Evolutionary conservation across 2,888 invertebrate species (phyloP).

Genomic region (Megamerina dolium): DNA sequence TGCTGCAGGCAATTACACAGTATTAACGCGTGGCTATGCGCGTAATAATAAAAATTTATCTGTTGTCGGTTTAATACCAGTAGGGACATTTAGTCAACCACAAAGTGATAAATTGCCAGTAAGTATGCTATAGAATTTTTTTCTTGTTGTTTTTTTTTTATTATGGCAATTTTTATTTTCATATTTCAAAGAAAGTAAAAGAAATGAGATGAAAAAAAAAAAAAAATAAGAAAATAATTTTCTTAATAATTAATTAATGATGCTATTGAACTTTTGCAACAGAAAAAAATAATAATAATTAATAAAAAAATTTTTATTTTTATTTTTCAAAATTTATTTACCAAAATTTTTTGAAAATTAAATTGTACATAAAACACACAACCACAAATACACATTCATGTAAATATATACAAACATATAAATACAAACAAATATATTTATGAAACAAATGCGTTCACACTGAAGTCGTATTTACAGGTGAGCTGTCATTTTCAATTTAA

Average conservation of each 20-base stretch:
- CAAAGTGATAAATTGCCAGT: conserved; percentile 66
- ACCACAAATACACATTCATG: neutral
- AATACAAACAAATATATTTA: neutral
- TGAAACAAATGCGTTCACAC: neutral
- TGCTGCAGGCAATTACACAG: conserved; percentile 89
- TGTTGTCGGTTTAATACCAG: conserved; percentile 69
- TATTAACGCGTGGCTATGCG: conserved; percentile 58
- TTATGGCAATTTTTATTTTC: neutral
- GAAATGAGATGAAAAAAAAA: no score
- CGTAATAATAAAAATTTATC: conserved; percentile 40
- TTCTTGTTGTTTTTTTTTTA: neutral
- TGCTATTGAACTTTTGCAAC: no score
- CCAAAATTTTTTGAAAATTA: no score
- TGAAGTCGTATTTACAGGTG: conserved; percentile 16
- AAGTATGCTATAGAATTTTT: conserved; percentile 46
- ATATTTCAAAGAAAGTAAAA: neutral
- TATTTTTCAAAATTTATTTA: no score
- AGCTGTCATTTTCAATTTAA: conserved; percentile 2
- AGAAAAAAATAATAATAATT: no score
- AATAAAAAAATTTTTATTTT: no score
- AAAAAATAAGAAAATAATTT: neutral
- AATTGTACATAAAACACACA: neutral
- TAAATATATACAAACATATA: neutral
- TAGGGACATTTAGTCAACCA: conserved; percentile 63
- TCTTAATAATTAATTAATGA: no score